Evolutionary conservation across 23 tunicate species (phyloP).

Genomic region (Ascidia mentula): DNA sequence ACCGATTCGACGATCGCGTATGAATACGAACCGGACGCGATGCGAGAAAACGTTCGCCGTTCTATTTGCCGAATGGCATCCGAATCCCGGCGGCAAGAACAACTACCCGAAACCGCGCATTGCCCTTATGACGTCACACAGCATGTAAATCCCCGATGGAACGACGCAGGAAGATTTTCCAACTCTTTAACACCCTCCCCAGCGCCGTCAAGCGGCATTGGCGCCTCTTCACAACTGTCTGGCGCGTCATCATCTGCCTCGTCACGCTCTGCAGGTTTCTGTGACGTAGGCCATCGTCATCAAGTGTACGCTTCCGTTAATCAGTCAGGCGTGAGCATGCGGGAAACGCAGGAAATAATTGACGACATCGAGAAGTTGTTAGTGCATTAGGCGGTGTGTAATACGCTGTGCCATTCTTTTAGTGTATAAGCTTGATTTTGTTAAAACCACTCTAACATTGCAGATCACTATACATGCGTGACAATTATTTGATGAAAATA

Average conservation of each 20-base stretch:
- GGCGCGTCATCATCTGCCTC: constrained; percentile 20
- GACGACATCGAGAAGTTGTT: constrained; percentile 21
- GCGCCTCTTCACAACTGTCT: constrained; percentile 18
- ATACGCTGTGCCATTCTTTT: too few relatives aligned
- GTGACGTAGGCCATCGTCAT: not conserved
- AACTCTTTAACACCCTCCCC: constrained; percentile 29
- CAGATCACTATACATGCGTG: too few relatives aligned
- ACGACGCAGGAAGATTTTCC: constrained; percentile 4
- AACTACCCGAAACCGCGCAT: not conserved
- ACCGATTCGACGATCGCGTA: constrained; percentile 11
- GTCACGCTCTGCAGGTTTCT: not conserved
- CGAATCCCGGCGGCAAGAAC: constrained; percentile 14
- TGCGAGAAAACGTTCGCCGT: constrained; percentile 32
- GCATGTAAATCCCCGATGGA: not conserved
- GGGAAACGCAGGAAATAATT: constrained; percentile 28
- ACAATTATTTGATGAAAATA: too few relatives aligned
- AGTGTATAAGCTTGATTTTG: too few relatives aligned
- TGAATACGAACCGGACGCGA: constrained; percentile 24
- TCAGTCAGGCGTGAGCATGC: constrained; percentile 2
- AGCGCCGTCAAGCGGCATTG: constrained; percentile 40
- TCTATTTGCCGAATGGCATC: constrained; percentile 29
- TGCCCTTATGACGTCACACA: not conserved
- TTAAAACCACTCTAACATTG: too few relatives aligned
- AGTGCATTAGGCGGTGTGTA: too few relatives aligned
- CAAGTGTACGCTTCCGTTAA: not conserved